These are phyloP conservation scores for Spinibarbus caldwelli DNA, from an alignment of 2,797 vertebrate species.

Conservation along the genomic window DNA sequence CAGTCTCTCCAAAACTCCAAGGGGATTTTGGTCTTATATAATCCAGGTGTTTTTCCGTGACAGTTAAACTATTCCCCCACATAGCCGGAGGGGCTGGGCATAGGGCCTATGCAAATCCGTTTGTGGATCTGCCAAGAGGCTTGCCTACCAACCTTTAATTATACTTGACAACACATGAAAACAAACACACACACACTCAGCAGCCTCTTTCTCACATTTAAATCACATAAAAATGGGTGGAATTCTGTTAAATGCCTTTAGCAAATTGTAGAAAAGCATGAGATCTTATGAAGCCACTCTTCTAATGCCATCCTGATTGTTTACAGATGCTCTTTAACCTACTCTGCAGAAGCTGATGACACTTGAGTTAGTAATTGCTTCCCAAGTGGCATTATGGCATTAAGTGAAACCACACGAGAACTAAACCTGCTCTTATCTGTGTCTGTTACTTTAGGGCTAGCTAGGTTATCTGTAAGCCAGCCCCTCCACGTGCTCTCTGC, in stretches of 20 bases:
- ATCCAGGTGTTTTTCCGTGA: constrained; percentile 85
- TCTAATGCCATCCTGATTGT: not conserved
- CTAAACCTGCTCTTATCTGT: not conserved
- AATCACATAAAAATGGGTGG: not conserved
- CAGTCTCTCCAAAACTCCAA: constrained; percentile 36
- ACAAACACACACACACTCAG: constrained; percentile 42
- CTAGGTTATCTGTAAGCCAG: constrained; percentile 13
- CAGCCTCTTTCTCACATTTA: constrained; percentile 18
- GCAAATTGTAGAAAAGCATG: not conserved
- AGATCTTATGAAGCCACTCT: not conserved
- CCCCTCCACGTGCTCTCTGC: constrained; percentile 14
- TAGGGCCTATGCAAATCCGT: constrained; percentile 79
- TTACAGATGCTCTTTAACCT: not conserved
- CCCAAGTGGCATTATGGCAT: not conserved
- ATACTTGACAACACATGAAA: constrained; percentile 50
- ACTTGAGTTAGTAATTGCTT: not conserved
- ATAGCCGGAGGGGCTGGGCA: constrained; percentile 76
- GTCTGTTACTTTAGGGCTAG: constrained; percentile 9
- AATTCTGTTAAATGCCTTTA: not conserved
- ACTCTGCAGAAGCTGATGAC: not conserved
- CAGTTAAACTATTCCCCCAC: constrained; percentile 77
- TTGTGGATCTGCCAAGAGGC: constrained; percentile 69
- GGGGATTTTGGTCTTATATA: constrained; percentile 75
- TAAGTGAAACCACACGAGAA: not conserved
- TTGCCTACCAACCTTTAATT: constrained; percentile 59